Evolutionary conservation across 2,797 vertebrate genomes (phyloP), one percentile per base, ranked within the genome.

Genomic region (Eurystomus glaucurus): DNA sequence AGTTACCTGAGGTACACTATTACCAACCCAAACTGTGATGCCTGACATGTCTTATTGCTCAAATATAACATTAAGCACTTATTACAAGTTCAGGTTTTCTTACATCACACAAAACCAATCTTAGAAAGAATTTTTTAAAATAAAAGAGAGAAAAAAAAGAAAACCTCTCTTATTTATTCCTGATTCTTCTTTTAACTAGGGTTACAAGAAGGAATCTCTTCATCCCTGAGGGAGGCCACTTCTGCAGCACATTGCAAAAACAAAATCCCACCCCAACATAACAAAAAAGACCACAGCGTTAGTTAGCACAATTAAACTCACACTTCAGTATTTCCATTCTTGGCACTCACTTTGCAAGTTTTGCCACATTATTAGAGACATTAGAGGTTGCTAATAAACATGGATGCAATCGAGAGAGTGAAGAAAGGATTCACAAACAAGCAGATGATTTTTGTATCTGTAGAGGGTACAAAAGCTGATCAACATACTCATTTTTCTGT

Each of bases 341-440:
- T 55, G 50, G 50, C 52, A 45, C n/a, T 71, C 60, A 77, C 33
- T 84, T 45, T 43, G 29, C 39, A 77, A 74, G 58, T 62, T 96
- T 68, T 78, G 26, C 35, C 39, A 52, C 35, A n/a, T 88, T 80
- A 62, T 83, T 80, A 60, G 39, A 57, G 33, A 52, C 39, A 41
- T 82, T 26, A 88, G 48, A 37, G 43, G 60, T 35, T 91, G 48
- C 68, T 95, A 58, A 83, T 74, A 64, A 14, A 60, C 84, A 68
- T 11, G 31, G 16, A 90, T 82, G 61, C 41, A 80, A 94, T 75
- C 90, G 45, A 91, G 14, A 83, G 37, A 65, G 17, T 8, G 76
- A 76, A 93, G 48, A 87, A 87, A 85, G 29, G 31, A 58, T 60
- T 79, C 75, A 68, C 70, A 76, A 79, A 77, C 31, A 90, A 93